Percentiles rank a stretch among this genome's conserved stretches.
Conservation (phyloP, 1,140 invertebrate genomes). For the Eupristina koningsbergeri region DNA sequence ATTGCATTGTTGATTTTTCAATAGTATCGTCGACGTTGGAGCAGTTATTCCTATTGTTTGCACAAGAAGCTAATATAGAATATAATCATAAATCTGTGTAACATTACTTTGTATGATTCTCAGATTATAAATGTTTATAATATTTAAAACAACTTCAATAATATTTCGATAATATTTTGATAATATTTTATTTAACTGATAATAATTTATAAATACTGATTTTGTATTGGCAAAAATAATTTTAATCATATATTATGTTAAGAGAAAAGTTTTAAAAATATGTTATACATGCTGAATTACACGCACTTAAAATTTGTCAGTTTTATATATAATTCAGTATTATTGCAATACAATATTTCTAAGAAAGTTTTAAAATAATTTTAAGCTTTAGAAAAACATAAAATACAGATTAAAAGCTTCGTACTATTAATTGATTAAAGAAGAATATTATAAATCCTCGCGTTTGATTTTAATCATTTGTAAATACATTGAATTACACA, state of each 20-base stretch:
- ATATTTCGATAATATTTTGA: no score
- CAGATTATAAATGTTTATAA: background rate
- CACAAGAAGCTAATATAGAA: slow-evolving; percentile 55
- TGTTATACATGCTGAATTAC: background rate
- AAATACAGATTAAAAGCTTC: background rate
- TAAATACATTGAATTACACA: no score
- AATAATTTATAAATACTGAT: no score
- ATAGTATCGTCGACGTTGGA: slow-evolving; percentile 70
- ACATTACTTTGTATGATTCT: background rate
- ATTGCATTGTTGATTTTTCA: slow-evolving; percentile 68
- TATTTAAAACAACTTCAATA: no score
- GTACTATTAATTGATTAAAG: no score
- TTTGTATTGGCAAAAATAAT: no score
- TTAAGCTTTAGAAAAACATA: background rate
- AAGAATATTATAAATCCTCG: no score
- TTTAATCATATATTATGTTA: background rate
- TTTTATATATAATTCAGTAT: background rate
- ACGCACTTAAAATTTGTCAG: background rate
- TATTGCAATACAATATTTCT: no score
- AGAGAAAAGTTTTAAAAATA: background rate
- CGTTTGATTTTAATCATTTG: no score
- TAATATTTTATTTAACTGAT: no score
- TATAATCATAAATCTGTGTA: background rate
- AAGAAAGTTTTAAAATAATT: no score
- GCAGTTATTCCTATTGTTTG: slow-evolving; percentile 70